Percentiles rank a stretch among this genome's conserved stretches.
Conservation (phyloP, 1,140 invertebrate species). For the Drosophila ercepeae region DNA sequence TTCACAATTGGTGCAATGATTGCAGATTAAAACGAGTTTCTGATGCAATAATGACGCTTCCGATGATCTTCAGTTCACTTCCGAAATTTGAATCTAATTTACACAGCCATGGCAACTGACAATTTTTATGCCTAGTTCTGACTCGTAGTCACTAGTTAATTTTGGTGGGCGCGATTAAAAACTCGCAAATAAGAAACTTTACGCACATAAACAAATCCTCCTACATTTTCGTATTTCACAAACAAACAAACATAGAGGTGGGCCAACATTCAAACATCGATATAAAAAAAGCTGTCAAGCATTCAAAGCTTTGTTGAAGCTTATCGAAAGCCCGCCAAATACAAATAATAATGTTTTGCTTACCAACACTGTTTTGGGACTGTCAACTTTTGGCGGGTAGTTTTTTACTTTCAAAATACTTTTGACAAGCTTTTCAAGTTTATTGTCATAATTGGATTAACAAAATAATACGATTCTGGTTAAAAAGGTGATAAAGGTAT, state of each 20-base stretch:
- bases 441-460: too few species aligned
- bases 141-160: background rate
- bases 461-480: too few species aligned
- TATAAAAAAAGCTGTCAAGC: background rate
- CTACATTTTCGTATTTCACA: background rate
- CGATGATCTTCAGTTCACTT: background rate
- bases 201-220: background rate
- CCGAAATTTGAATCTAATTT: background rate
- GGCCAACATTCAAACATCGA: background rate
- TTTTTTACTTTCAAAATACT: background rate
- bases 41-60: slow-evolving; percentile 21
- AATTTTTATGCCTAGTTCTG: background rate
- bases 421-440: too few species aligned
- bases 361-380: background rate
- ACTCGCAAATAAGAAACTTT: background rate
- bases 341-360: background rate
- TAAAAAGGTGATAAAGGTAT: too few species aligned
- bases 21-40: slow-evolving; percentile 14
- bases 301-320: background rate
- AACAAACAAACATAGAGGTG: background rate
- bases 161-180: background rate
- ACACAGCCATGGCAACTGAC: slow-evolving; percentile 8
- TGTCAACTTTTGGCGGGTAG: background rate
- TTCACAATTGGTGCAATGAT: slow-evolving; percentile 35
- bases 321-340: background rate